Evolutionary conservation across 2,888 invertebrate species (phyloP).

Genomic region (Penaeus monodon): DNA sequence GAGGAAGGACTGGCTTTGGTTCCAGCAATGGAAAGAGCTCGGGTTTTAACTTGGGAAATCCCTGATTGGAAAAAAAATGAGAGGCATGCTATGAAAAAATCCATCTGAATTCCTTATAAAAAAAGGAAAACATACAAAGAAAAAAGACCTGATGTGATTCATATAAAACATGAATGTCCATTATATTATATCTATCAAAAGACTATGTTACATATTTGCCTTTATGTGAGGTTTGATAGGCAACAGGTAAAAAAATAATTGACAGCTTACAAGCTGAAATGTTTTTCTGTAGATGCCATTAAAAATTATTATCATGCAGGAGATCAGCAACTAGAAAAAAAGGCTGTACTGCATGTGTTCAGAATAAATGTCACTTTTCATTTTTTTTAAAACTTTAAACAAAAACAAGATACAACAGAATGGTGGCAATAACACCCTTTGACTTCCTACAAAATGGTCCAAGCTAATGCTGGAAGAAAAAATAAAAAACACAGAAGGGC

Average conservation of each 20-base stretch:
- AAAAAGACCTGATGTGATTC: background rate
- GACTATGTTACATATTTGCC: too few species aligned
- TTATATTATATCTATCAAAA: background rate
- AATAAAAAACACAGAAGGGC: too few species aligned
- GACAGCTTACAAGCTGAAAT: constrained; percentile 8
- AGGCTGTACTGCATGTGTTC: too few species aligned
- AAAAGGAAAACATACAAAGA: background rate
- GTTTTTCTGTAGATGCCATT: background rate
- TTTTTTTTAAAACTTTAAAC: too few species aligned
- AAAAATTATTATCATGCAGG: background rate
- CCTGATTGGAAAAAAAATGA: constrained; percentile 54
- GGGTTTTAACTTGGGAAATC: constrained; percentile 69
- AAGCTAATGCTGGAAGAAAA: too few species aligned
- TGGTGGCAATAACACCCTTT: too few species aligned
- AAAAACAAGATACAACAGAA: too few species aligned
- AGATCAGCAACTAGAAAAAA: too few species aligned
- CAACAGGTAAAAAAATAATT: too few species aligned
- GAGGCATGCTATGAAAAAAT: background rate
- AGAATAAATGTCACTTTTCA: too few species aligned
- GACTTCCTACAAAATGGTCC: too few species aligned
- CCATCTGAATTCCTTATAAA: background rate
- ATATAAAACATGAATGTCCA: background rate
- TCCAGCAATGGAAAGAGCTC: constrained; percentile 70
- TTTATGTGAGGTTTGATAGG: too few species aligned
- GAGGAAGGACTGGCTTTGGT: constrained; percentile 67